Evolutionary conservation across 2,797 vertebrate species (phyloP), one percentile per base, ranked within the genome.

Genomic region (Paedocypris micromegethes): DNA sequence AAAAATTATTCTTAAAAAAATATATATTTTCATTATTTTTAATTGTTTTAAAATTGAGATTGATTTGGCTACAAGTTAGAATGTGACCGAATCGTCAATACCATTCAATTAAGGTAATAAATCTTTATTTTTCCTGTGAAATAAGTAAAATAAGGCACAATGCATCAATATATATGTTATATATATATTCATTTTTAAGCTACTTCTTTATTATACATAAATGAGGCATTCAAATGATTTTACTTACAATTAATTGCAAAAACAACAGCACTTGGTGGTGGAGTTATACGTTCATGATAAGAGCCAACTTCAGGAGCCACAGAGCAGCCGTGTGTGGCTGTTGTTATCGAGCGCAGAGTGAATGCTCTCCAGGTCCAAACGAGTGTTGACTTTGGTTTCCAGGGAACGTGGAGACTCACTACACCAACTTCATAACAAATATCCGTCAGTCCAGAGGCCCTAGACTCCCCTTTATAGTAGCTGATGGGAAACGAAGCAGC

Each of bases 361-460:
- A 86, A 88, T 76, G 81, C 78, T 86, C 79, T 85, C 85, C 86
- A 88, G 86, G 72, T 47, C 70, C 54, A 72, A 82, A 81, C 78
- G 63, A 61, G 64, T 76, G 81, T 86, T 84, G 82, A 82, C 72
- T 86, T 63, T 80, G 68, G 75, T 85, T 85, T 85, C 84, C 80
- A 79, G 78, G 82, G 78, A 84, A 76, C 79, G 75, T 75, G 61
- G 75, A 82, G 75, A 80, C 80, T 83, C 80, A 81, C 80, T 72
- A 80, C 76, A 76, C 79, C 75, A 75, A 65, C 79, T 82, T 84
- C 83, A 87, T 83, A 87, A 85, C 84, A 89, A 87, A 84, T 84
- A 84, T 83, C 76, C 76, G 79, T 75, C 81, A 81, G 70, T 56
- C 43, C 5, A 72, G 79, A 77, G 78, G 75, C 77, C 71, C 76